These are phyloP conservation scores for Eupeodes corollae DNA, from an alignment of 1,140 invertebrate genomes.

Conservation along the genomic window DNA sequence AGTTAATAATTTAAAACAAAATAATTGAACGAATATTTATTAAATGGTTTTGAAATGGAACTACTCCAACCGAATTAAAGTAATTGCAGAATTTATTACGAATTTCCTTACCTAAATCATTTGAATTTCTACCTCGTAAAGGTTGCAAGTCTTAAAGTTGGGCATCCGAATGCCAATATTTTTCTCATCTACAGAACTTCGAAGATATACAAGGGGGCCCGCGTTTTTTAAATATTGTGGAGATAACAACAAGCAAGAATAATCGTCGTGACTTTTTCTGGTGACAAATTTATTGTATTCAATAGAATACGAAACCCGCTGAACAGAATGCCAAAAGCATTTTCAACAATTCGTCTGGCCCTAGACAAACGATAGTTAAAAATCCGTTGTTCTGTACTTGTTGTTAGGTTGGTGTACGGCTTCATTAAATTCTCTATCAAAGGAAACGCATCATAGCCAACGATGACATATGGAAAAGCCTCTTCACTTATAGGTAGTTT, in stretches of 20 bases:
- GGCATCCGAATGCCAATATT: too few species aligned
- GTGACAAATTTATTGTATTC: conserved; percentile 17
- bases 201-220: too few species aligned
- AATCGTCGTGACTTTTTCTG: conserved; percentile 1
- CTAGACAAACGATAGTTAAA: conserved; percentile 40
- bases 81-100: too few species aligned
- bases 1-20: too few species aligned
- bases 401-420: conserved; percentile 18
- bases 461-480: conserved; percentile 20
- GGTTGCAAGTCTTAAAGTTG: too few species aligned
- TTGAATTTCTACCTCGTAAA: too few species aligned
- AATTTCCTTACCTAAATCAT: too few species aligned
- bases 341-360: too few species aligned
- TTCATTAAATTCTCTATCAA: conserved; percentile 29
- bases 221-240: conserved; percentile 4
- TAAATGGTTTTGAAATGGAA: too few species aligned
- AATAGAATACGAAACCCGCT: conserved; percentile 34
- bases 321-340: conserved; percentile 42
- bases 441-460: conserved; percentile 36
- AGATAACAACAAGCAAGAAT: conserved; percentile 1
- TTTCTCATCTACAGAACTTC: too few species aligned
- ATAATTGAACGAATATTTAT: too few species aligned
- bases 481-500: conserved; percentile 14
- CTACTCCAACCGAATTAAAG: too few species aligned
- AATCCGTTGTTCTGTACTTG: conserved; percentile 16